phyloP scores from a whole-genome alignment of 2,113 vertebrate species.

The Corythornis cristatus region DNA sequence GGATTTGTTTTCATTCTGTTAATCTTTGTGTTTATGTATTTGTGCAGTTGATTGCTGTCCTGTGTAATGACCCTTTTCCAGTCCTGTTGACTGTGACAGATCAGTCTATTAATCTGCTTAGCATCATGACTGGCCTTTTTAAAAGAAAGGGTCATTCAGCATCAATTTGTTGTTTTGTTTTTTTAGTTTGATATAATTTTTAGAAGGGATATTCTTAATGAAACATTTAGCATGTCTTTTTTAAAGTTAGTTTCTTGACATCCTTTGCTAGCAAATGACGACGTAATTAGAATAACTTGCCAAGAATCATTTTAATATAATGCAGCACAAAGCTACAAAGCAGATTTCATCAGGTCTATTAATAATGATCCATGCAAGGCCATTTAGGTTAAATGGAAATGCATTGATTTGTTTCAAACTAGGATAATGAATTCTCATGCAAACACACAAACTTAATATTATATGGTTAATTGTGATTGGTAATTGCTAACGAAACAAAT shows the following conservation, averaged over 20 bases:
- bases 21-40: constrained; percentile 25
- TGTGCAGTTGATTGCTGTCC: background rate
- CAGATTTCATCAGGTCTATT: constrained; percentile 63
- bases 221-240: constrained; percentile 5
- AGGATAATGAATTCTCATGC: constrained; percentile 48
- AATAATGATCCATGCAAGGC: constrained; percentile 67
- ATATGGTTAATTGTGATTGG: constrained; percentile 49
- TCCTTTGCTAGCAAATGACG: constrained; percentile 33
- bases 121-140: background rate
- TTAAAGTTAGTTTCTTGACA: constrained; percentile 29
- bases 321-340: constrained; percentile 72
- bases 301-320: constrained; percentile 16
- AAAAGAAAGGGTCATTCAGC: background rate
- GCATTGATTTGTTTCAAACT: constrained; percentile 4
- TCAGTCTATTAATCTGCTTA: background rate
- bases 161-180: background rate
- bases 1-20: background rate
- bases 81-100: constrained; percentile 12
- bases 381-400: constrained; percentile 31
- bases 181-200: background rate
- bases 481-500: constrained; percentile 49
- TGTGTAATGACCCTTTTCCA: constrained; percentile 1
- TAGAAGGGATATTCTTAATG: background rate
- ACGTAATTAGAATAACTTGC: constrained; percentile 44
- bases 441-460: constrained; percentile 13